A percentile compares a stretch with the other conserved stretches of the same genome.
Evolutionary conservation across 2,113 vertebrate genomes (phyloP).

Genomic region (Sorex araneus): DNA sequence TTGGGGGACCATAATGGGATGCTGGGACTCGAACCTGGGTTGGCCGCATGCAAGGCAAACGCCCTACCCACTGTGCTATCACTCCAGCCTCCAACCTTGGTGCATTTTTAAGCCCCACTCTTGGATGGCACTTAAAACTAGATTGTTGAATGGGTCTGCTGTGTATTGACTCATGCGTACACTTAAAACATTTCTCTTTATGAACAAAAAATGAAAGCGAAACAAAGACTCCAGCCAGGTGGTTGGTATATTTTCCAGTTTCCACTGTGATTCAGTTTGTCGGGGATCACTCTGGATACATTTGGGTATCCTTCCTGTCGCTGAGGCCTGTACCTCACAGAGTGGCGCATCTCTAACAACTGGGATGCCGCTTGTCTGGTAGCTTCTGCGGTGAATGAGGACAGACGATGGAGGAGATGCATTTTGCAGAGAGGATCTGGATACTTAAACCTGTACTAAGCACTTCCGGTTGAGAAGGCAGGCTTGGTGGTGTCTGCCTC

Average conservation of each 20-base stretch:
- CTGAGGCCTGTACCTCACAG: no score
- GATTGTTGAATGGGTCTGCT: constrained; percentile 26
- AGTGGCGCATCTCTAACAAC: background rate
- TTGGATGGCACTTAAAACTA: constrained; percentile 44
- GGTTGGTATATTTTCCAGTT: background rate
- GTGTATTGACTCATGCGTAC: background rate
- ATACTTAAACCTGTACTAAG: constrained; percentile 45
- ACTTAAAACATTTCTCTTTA: constrained; percentile 44
- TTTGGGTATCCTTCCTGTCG: no score
- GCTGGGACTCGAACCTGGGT: no score
- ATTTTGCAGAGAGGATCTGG: constrained; percentile 40
- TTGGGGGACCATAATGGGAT: no score
- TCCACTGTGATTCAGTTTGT: background rate
- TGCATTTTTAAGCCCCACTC: background rate
- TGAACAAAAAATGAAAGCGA: background rate
- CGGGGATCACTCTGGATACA: background rate
- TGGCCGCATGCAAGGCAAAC: no score
- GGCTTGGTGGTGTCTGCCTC: background rate
- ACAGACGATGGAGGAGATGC: background rate
- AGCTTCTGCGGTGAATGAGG: background rate
- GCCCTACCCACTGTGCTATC: no score
- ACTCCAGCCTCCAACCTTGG: no score
- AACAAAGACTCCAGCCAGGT: background rate
- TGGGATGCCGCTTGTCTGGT: background rate
- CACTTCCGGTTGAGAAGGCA: constrained; percentile 51